Evolutionary conservation across 2,888 invertebrate genomes (phyloP).

Genomic region (Schrankia costaestrigalis): DNA sequence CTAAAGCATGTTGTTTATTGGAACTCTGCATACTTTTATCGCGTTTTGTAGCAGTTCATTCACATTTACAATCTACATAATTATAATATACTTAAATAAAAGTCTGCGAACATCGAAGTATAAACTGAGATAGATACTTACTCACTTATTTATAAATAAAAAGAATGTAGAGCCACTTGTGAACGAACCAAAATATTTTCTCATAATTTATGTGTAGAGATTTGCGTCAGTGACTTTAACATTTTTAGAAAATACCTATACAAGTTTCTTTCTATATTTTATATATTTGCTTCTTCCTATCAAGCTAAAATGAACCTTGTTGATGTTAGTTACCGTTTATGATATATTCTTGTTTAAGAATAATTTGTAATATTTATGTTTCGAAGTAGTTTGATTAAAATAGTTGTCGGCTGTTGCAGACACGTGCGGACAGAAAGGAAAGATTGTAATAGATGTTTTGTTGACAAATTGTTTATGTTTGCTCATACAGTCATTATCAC

Average conservation of each 20-base stretch:
- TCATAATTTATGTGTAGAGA: slow-evolving; percentile 45
- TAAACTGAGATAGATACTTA: slow-evolving; percentile 24
- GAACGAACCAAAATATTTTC: slow-evolving; percentile 40
- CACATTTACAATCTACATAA: too few relatives aligned
- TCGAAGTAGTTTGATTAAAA: slow-evolving; percentile 11
- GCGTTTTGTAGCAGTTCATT: slow-evolving; percentile 23
- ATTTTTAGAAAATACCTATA: slow-evolving; percentile 33
- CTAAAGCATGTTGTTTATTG: slow-evolving; percentile 26
- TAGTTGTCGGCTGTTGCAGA: slow-evolving; percentile 12
- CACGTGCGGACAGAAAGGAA: slow-evolving; percentile 1
- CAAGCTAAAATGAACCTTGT: slow-evolving; percentile 17
- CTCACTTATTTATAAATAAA: slow-evolving; percentile 39
- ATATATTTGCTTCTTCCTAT: slow-evolving; percentile 15
- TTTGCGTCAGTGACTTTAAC: slow-evolving; percentile 48
- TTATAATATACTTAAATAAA: slow-evolving; percentile 18
- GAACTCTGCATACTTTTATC: slow-evolving; percentile 28
- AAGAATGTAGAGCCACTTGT: slow-evolving; percentile 35
- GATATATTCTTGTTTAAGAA: slow-evolving; percentile 4
- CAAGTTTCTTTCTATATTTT: slow-evolving; percentile 23
- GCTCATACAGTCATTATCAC: slow-evolving; percentile 2
- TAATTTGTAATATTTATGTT: slow-evolving; percentile 9
- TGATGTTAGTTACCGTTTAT: slow-evolving; percentile 6
- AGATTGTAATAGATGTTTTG: slow-evolving; percentile 3
- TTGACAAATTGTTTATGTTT: slow-evolving; percentile 5
- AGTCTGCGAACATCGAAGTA: slow-evolving; percentile 15